Conservation (phyloP, 2,113 vertebrate species). For the Vimba vimba region DNA sequence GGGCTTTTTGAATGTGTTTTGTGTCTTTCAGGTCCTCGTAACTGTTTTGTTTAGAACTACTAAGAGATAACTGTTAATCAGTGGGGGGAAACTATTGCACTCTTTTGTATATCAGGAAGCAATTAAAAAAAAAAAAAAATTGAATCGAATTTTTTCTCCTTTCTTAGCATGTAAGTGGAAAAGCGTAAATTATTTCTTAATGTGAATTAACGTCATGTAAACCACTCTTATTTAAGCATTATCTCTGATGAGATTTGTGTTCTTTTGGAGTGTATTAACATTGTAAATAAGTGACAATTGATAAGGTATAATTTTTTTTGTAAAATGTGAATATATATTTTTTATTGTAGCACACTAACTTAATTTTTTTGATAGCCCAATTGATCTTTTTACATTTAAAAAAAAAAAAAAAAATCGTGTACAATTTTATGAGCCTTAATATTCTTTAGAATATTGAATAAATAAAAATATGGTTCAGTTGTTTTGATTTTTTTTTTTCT, state of each 20-base stretch:
- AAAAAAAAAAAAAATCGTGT: constrained; percentile 52
- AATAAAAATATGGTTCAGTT: constrained; percentile 45
- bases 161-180: constrained; percentile 57
- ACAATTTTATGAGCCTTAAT: constrained; percentile 70
- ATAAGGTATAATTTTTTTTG: constrained; percentile 72
- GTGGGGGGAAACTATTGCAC: background rate
- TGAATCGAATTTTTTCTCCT: background rate
- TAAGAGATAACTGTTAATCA: constrained; percentile 44
- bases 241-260: constrained; percentile 61
- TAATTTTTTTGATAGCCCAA: constrained; percentile 69
- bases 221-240: constrained; percentile 72
- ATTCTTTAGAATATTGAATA: constrained; percentile 55
- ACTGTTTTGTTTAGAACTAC: constrained; percentile 56
- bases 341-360: constrained; percentile 79
- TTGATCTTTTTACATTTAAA: constrained; percentile 59
- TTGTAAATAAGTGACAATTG: constrained; percentile 73
- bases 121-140: constrained; percentile 11
- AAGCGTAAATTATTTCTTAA: constrained; percentile 53
- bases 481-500: constrained; percentile 57
- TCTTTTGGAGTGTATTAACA: constrained; percentile 65
- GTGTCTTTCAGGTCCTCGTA: background rate
- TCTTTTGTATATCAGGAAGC: constrained; percentile 52
- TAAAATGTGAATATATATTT: constrained; percentile 76
- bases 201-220: constrained; percentile 73
- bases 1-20: constrained; percentile 40